These are phyloP conservation scores for Eremophila alpestris DNA, from an alignment of 2,797 vertebrate genomes.

Conservation along the genomic window DNA sequence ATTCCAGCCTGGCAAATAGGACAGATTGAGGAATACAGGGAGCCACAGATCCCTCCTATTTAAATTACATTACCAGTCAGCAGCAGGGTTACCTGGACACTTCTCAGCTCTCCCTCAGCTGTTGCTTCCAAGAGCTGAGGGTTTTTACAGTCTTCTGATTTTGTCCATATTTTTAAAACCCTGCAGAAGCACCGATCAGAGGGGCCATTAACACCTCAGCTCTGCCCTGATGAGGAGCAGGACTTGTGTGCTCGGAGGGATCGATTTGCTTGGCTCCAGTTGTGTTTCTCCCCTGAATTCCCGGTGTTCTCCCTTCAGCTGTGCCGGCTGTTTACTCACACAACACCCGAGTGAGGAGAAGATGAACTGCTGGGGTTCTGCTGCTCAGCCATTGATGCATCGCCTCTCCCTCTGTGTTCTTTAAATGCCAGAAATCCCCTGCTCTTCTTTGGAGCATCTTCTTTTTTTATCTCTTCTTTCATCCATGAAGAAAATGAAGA, in stretches of 20 bases:
- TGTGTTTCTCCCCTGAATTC: background rate
- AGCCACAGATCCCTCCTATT: background rate
- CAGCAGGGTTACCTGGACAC: background rate
- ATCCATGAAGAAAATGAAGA: background rate
- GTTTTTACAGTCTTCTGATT: conserved; percentile 5
- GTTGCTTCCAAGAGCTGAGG: background rate
- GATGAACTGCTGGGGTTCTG: background rate
- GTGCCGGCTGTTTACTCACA: background rate
- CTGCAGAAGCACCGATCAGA: background rate
- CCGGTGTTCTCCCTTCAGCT: background rate
- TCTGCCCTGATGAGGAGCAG: background rate
- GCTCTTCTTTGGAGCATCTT: background rate
- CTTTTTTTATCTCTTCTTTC: background rate
- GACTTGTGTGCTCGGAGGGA: background rate
- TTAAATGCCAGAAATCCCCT: background rate
- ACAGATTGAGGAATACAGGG: background rate
- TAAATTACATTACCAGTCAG: background rate
- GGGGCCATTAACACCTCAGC: background rate
- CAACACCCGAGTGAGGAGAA: background rate
- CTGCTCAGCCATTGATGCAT: background rate
- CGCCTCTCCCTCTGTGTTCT: background rate
- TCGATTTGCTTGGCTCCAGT: background rate
- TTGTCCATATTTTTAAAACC: background rate
- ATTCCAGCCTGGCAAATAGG: background rate
- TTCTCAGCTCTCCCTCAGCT: background rate